phyloP scores from a whole-genome alignment of 2,888 invertebrate species.

The Imbricaverruca yamaguchii region DNA sequence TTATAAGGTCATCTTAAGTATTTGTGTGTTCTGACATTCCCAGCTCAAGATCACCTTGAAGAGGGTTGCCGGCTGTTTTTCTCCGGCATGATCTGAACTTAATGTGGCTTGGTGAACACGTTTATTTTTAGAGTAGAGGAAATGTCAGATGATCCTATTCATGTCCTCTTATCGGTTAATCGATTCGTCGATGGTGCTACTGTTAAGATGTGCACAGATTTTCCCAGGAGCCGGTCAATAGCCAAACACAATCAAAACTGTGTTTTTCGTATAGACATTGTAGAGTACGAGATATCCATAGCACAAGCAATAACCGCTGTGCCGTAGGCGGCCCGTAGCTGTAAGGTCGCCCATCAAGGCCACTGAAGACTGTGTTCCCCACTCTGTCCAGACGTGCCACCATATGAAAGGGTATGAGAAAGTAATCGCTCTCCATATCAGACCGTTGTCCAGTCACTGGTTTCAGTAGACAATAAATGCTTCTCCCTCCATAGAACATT shows the following conservation, averaged over 20 bases:
- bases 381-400: not conserved
- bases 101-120: no score
- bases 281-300: not conserved
- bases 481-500: conserved; percentile 12
- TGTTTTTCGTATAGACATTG: not conserved
- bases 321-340: not conserved
- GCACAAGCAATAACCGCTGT: conserved; percentile 12
- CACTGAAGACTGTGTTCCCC: not conserved
- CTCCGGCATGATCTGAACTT: no score
- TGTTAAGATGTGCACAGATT: not conserved
- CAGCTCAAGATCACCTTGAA: not conserved
- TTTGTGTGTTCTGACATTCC: conserved; percentile 1
- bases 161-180: no score
- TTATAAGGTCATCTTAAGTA: not conserved
- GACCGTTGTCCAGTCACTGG: not conserved
- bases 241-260: conserved; percentile 17
- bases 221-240: not conserved
- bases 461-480: conserved; percentile 16
- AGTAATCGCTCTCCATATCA: not conserved
- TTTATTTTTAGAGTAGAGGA: no score
- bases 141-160: no score
- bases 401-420: not conserved
- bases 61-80: not conserved
- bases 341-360: not conserved
- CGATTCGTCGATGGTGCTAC: not conserved